Conservation (phyloP, 2,797 vertebrate species). For the Pseudocheirus occidentalis region DNA sequence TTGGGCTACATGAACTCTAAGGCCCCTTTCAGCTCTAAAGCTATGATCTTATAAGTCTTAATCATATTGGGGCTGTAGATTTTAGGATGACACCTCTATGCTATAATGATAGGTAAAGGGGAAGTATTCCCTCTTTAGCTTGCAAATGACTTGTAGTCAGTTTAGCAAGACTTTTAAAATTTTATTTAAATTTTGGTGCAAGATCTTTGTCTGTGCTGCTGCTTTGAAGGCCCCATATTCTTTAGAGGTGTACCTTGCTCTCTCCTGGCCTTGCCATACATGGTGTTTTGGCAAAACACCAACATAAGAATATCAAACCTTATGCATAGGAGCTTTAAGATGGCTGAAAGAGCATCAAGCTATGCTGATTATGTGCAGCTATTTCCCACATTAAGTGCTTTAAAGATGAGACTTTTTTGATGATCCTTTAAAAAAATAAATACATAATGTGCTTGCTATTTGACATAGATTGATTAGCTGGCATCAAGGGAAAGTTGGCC, state of each 20-base stretch:
- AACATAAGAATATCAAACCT: not conserved
- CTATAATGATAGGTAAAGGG: not conserved
- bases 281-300: constrained; percentile 47
- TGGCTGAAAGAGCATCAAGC: not conserved
- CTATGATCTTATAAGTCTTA: not conserved
- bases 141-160: not conserved
- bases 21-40: not conserved
- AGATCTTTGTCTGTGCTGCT: not conserved
- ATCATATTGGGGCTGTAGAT: not conserved
- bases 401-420: constrained; percentile 64
- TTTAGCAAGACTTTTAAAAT: not conserved
- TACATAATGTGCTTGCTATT: constrained; percentile 67
- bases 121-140: not conserved
- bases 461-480: constrained; percentile 63
- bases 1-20: not conserved
- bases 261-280: constrained; percentile 16
- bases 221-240: constrained; percentile 3
- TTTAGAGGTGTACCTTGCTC: not conserved
- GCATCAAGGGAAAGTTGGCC: constrained; percentile 30
- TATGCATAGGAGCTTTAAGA: constrained; percentile 50
- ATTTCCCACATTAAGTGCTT: constrained; percentile 45
- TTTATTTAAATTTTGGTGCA: constrained; percentile 10
- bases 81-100: rapidly evolving
- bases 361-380: constrained; percentile 40
- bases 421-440: constrained; percentile 55